phyloP scores from a whole-genome alignment of 2,797 vertebrate genomes.

The Semotilus atromaculatus region DNA sequence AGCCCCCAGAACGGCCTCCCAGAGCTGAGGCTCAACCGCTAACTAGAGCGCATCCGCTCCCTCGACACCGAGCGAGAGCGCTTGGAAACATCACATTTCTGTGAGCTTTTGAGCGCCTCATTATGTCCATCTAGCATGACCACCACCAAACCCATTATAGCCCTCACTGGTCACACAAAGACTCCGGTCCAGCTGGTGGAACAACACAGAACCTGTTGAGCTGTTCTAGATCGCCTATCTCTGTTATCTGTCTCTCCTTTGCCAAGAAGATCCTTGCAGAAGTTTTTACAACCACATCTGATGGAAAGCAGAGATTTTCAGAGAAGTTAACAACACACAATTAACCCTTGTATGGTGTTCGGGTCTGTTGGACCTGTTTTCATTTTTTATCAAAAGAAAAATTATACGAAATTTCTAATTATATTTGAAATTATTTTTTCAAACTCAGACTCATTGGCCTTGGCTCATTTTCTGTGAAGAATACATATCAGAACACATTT shows the following conservation, averaged over 20 bases:
- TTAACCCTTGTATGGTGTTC: neutral
- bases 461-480: too few species aligned
- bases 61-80: conserved; percentile 29
- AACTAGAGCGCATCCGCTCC: conserved; percentile 52
- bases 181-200: conserved; percentile 7
- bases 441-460: too few species aligned
- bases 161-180: conserved; percentile 14
- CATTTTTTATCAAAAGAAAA: too few species aligned
- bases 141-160: conserved; percentile 41
- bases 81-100: conserved; percentile 29
- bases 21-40: conserved; percentile 38
- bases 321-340: conserved; percentile 21
- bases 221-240: conserved; percentile 15
- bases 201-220: neutral
- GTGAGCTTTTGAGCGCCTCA: conserved; percentile 28
- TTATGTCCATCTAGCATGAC: conserved; percentile 40
- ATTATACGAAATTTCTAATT: too few species aligned
- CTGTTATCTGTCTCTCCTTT: conserved; percentile 6
- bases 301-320: conserved; percentile 16
- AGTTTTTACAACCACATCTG: conserved; percentile 1
- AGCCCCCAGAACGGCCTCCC: conserved; percentile 51
- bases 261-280: conserved; percentile 12
- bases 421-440: too few species aligned
- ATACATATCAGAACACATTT: too few species aligned
- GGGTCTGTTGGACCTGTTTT: too few species aligned